Conservation (phyloP, 37 sponge, comb jelly and placozoan species). For the Sycon ciliatum region DNA sequence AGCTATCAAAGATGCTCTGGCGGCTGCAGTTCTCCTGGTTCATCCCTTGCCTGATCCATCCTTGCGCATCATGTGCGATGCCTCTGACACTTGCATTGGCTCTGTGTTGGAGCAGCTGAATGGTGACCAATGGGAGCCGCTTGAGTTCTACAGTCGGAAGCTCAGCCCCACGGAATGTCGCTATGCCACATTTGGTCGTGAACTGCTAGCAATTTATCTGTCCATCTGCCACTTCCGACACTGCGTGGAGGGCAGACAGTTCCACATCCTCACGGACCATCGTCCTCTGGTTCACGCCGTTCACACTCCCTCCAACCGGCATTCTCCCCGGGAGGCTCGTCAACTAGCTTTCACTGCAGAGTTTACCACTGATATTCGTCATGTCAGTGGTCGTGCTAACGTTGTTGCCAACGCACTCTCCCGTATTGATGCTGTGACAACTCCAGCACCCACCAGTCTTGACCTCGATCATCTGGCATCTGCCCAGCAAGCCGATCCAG, state of each 20-base stretch:
- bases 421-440: too few relatives aligned
- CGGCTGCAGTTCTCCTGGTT: neutral
- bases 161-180: neutral
- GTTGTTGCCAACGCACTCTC: too few relatives aligned
- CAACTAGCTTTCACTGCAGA: constrained; percentile 22
- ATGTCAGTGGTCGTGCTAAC: too few relatives aligned
- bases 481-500: constrained; percentile 18
- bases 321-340: constrained; percentile 22
- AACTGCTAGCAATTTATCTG: too few relatives aligned
- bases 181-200: too few relatives aligned
- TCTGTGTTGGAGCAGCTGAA: constrained; percentile 22
- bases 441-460: too few relatives aligned
- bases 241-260: neutral
- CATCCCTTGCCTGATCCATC: neutral
- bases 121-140: neutral
- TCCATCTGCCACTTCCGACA: neutral
- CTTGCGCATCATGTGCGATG: constrained; percentile 5
- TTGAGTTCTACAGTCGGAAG: neutral
- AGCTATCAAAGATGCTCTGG: constrained; percentile 10
- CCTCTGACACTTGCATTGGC: constrained; percentile 21
- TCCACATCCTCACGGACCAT: neutral
- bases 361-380: too few relatives aligned
- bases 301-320: neutral
- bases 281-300: too few relatives aligned
- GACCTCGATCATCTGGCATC: constrained; percentile 11